Base-by-base conservation (phyloP, 2,797 vertebrate species). In the Sciaenops ocellatus region DNA sequence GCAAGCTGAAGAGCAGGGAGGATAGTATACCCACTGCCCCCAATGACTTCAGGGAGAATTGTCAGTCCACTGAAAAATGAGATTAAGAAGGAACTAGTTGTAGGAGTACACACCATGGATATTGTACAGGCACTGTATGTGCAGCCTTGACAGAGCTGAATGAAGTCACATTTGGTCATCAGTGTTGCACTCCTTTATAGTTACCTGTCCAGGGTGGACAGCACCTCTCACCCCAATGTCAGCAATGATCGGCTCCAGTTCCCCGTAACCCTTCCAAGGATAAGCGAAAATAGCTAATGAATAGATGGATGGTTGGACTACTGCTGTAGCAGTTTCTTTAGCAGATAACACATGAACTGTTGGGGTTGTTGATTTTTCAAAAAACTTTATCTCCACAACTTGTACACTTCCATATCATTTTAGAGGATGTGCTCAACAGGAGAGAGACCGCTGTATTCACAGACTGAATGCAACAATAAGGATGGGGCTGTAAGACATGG, bases 1-100 rank as follows among this genome's bases (percentile, higher is more conserved):
- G 1, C 44, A 62, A 73, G 46, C 57, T 6, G 28, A 13, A 3
- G 5, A 28, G 3, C 30, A 67, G 26, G 44, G 18, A 48, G 17
- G n/a, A 44, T 42, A n/a, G n/a, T 28, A 11, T 41, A 59, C 17
- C 22, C 34, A 17, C 2, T 65, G 44, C 4, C 24, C 26, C n/a
- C 28, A n/a, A 0, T 13, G 42, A 80, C 54, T 77, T 17, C 16
- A 18, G 71, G 59, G 18, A 71, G 30, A 65, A 76, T 42, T 18
- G 18, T 0, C 24, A 70, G 50, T 69, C 22, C 28, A n/a, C 26
- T 74, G 6, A 66, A 63, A 76, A 10, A 47, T 64, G n/a, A 28
- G 54, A 69, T 60, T 18, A 46, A 34, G 47, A 64, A 30, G 28
- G 16, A 61, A 18, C 22, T 7, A 38, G 28, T 3, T 3, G 3